Evolutionary conservation across 2,888 invertebrate genomes (phyloP), one percentile per base, ranked within the genome.

Genomic region (Epinotia ramella): DNA sequence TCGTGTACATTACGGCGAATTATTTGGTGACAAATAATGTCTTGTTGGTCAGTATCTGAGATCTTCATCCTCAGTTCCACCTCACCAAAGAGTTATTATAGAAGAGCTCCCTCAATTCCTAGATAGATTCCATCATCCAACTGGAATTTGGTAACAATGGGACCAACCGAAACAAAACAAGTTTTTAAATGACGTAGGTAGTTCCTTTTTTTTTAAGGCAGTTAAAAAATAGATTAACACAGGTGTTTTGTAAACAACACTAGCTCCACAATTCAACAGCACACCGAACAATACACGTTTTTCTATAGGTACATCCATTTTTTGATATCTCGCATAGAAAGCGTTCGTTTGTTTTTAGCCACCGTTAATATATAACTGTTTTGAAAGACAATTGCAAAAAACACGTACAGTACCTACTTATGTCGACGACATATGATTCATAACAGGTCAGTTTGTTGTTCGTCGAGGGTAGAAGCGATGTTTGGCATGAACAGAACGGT

Each of bases 291-390:
- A 60, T 44, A 56, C 56, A 53, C 16, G 18, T 9, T 64, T 57
- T 11, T 59, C n/a, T 20, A 40, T 12, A 28, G 24, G 3, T 28
- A 49, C 9, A 44, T 56, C 9, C 18, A 56, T 59, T 49, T 64
- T 70, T 75, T n/a, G 65, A 70, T 64, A 57, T 65, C 40, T 60
- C 4, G 49, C 49, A 56, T 53, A 57, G 46, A 64, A 62, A 64
- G 33, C 57, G 40, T 59, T n/a, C 13, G 70, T 28, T 64, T 57
- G 64, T 69, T 69, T 65, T 69, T 74, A 73, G 69, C 64, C 59
- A 65, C 40, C 40, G 44, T 18, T 2, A 49, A 64, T 49, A 63
- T 11, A 62, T 56, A 72, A 40, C 44, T 60, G 40, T 49, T 68
- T 49, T 53, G 49, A 53, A 46, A 75, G 9, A 20, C 18, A n/a